A percentile compares a stretch with the other conserved stretches of the same genome.
Conservation (phyloP, 2,113 vertebrate genomes). For the Leucopternis melanops region DNA sequence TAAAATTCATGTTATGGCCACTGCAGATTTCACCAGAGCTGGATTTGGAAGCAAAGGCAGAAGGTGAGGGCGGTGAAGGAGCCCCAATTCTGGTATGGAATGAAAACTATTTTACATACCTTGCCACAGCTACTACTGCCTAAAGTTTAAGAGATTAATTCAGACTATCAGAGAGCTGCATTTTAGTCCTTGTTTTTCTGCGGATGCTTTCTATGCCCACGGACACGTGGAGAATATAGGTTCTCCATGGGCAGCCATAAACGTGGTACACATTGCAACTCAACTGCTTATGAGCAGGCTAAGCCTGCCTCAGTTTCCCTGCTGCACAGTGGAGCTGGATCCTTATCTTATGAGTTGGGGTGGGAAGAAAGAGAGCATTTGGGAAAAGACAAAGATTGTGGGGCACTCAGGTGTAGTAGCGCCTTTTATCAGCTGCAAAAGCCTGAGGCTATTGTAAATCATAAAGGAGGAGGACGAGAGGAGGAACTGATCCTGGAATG, state of each 20-base stretch:
- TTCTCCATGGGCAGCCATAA: not conserved
- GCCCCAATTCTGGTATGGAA: not conserved
- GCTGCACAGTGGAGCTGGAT: not conserved
- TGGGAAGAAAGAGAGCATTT: not conserved
- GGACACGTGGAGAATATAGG: rapidly evolving
- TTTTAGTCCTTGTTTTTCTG: not conserved
- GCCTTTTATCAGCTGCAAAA: conserved; percentile 7
- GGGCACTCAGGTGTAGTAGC: not conserved
- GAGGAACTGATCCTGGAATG: conserved; percentile 42
- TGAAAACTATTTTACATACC: not conserved
- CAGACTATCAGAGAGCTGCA: not conserved
- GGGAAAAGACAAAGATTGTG: not conserved
- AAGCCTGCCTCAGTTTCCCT: not conserved
- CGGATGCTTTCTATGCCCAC: not conserved
- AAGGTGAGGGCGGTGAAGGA: not conserved
- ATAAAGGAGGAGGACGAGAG: not conserved
- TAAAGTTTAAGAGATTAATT: not conserved
- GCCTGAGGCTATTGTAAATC: conserved; percentile 20
- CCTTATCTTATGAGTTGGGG: not conserved
- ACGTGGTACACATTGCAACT: rapidly evolving
- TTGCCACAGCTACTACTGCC: not conserved
- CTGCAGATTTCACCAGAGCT: not conserved
- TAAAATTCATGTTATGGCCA: not conserved
- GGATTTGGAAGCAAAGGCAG: not conserved
- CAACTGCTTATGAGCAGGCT: no score